Evolutionary conservation across 2,888 invertebrate genomes (phyloP).

Genomic region (Fissipunctia ypsillon): DNA sequence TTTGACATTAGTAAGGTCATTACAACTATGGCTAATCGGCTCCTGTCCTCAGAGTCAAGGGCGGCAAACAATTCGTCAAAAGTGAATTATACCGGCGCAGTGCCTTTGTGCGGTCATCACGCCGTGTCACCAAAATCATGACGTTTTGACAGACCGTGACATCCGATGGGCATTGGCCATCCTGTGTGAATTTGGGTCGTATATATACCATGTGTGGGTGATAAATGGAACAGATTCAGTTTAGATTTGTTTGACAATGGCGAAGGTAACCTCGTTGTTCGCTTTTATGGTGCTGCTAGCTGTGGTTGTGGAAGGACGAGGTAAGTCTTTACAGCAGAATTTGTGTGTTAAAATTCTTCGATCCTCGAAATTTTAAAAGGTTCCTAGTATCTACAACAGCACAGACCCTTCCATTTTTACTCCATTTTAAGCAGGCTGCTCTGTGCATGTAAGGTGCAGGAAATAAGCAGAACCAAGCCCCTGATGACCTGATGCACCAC

Average conservation of each 20-base stretch:
- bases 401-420: neutral
- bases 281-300: constrained; percentile 60
- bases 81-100: constrained; percentile 64
- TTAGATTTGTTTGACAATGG: constrained; percentile 49
- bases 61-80: constrained; percentile 60
- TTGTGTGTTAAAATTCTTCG: neutral
- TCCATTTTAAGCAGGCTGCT: neutral
- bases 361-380: neutral
- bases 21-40: constrained; percentile 55
- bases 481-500: neutral
- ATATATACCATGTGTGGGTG: constrained; percentile 53
- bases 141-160: constrained; percentile 70
- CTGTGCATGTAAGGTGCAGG: neutral
- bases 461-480: no score
- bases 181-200: constrained; percentile 40
- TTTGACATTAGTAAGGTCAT: constrained; percentile 56
- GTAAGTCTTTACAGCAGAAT: constrained; percentile 33
- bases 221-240: constrained; percentile 38
- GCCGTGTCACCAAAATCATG: constrained; percentile 69
- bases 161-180: constrained; percentile 66
- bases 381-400: neutral
- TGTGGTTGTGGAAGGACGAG: constrained; percentile 62
- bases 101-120: constrained; percentile 72
- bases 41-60: constrained; percentile 70
- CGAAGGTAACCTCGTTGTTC: constrained; percentile 56